Base-by-base conservation (phyloP, 2,888 invertebrate species). In the Phortica magna region DNA sequence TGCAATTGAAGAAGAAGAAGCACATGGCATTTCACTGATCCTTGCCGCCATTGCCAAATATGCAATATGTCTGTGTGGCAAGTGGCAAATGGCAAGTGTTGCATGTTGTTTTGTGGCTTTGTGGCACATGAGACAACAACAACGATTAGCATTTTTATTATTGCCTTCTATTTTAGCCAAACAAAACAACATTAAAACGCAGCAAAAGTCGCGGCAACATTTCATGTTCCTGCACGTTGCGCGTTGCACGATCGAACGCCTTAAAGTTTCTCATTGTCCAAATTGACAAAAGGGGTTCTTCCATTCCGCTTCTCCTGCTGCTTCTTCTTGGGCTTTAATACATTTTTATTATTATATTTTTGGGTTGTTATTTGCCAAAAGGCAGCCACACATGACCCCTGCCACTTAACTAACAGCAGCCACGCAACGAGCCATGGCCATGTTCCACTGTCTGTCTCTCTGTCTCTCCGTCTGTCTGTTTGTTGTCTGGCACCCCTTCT, bases 331-430 rank as follows among this genome's bases (percentile, higher is more conserved):
- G 31, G 3, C 31, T 31, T 48, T 43, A n/a, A 22, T 68, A 64
- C 41, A 67, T 76, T 72, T 59, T 55, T 75, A 74, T 70, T 55
- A 65, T 71, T 65, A 12, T 48, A 48, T 12, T 48, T 48, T 48
- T 48, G 74, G 76, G 79, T 79, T 82, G 83, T 82, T 82, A 83
- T 82, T 83, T 83, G 83, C 83, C 70, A 55, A 55, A 79, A 83
- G 78, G 79, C 81, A 78, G 78, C 70, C 71, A 59, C 43, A 41
- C n/a, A 73, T 61, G 68, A 41, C 48, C 68, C 55, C 55, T 67
- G 2, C 57, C 0, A 39, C 42, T 39, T 48, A 41, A 41, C 43
- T 17, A 43, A 43, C 4, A 68, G 22, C 14, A 70, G 48, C 22
- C 7, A 22, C 22, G 75, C 82, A 83, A 79, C 83, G 79, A 83